Percentiles rank a stretch among this genome's conserved stretches.
phyloP scores from a whole-genome alignment of 2,797 vertebrate species.

The Coilia nasus region DNA sequence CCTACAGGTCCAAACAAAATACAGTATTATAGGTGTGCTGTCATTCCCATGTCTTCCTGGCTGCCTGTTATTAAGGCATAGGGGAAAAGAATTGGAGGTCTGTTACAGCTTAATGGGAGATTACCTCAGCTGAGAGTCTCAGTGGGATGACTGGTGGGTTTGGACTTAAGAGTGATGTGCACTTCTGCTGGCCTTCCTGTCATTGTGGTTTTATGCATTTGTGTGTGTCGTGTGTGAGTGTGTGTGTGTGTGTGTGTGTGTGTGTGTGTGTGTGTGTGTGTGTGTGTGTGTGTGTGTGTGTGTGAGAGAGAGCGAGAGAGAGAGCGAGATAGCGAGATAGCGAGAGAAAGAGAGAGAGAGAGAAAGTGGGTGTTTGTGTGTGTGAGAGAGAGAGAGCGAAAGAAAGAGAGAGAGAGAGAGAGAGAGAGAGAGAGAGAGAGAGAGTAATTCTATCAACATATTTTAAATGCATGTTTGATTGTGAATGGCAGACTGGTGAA shows the following conservation, averaged over 20 bases:
- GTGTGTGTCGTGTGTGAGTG: background rate
- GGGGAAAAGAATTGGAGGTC: background rate
- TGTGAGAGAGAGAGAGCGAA: too few species aligned
- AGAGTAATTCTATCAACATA: background rate
- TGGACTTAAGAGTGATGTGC: constrained; percentile 16
- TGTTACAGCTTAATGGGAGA: constrained; percentile 5
- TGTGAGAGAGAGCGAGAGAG: too few species aligned
- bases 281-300: too few species aligned
- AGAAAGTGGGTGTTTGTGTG: too few species aligned
- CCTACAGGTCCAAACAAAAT: background rate
- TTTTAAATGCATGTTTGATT: constrained; percentile 18
- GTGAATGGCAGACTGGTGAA: constrained; percentile 19
- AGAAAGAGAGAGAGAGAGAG: too few species aligned
- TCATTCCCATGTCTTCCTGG: background rate
- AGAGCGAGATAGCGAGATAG: too few species aligned
- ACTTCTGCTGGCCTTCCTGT: background rate
- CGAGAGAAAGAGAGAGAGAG: too few species aligned
- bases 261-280: background rate
- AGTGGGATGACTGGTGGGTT: constrained; percentile 15
- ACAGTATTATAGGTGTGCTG: background rate
- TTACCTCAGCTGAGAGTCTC: background rate
- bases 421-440: too few species aligned
- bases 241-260: constrained; percentile 25
- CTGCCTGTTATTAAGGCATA: background rate
- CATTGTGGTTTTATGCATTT: background rate